A percentile compares a stretch with the other conserved stretches of the same genome.
Conservation (phyloP, 1,140 invertebrate genomes). For the Trypoxylus dichotomus region DNA sequence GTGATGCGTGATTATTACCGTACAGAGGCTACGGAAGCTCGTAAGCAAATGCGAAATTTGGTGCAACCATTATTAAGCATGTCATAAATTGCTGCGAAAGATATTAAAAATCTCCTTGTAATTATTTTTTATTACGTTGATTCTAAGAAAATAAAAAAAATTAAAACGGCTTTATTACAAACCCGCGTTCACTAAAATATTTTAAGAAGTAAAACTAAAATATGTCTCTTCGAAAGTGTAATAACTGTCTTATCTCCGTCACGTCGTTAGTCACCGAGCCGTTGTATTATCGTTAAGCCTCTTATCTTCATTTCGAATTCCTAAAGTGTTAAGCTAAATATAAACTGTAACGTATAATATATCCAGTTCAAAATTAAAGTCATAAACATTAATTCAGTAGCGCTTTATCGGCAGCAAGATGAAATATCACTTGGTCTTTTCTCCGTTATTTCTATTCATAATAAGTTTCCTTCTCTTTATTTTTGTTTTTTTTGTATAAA, state of each 20-base stretch:
- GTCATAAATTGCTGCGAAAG: not conserved
- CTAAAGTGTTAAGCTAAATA: slow-evolving; percentile 23
- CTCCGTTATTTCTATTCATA: not conserved
- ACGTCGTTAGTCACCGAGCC: not conserved
- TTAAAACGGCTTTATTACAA: not conserved
- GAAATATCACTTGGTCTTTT: not conserved
- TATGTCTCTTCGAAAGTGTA: not conserved
- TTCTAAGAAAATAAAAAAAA: not conserved
- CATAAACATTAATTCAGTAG: slow-evolving; percentile 15
- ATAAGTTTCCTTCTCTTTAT: not conserved
- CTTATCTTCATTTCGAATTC: slow-evolving; percentile 20
- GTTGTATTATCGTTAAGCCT: slow-evolving; percentile 14
- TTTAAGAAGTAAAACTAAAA: not conserved
- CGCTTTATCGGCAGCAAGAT: not conserved
- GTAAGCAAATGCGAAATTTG: not conserved
- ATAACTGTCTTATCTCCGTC: slow-evolving; percentile 6
- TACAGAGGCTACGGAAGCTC: not conserved
- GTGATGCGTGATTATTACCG: not conserved
- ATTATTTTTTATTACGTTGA: not conserved
- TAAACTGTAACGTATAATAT: not conserved
- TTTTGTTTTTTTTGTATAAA: not conserved
- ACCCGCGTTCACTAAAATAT: not conserved
- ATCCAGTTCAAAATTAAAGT: not conserved
- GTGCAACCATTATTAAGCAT: not conserved
- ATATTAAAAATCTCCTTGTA: not conserved